Evolutionary conservation across 2,888 invertebrate species (phyloP), one percentile per base, ranked within the genome.

Genomic region (Brachyopa scutellaris): DNA sequence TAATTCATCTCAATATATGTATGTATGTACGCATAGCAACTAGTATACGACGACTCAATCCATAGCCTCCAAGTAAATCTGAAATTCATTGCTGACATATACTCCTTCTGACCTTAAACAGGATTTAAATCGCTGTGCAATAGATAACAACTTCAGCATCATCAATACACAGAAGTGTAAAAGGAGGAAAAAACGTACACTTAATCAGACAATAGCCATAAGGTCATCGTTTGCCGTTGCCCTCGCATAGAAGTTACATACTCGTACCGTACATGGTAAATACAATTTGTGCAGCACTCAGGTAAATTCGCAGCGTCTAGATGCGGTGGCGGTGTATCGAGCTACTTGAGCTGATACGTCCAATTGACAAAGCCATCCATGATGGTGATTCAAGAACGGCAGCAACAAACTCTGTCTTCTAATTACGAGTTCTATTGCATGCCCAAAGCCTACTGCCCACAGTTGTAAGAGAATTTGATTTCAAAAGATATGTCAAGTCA

Each of bases 291-390:
- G n/a, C 45, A 19, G 23, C 62, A 15, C 26, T 15, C 53, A 45
- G 29, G 21, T 15, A 33, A 47, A 42, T 9, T 45, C 11, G 29
- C 13, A 36, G 36, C 33, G 57, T 17, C 17, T 8, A 36, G 33
- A 51, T 59, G 49, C 19, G 31, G 45, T n/a, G 73, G 47, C 55
- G 49, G 59, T 55, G 51, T 38, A 49, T 42, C 62, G 31, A 78
- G 57, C 53, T 55, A 45, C 55, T 57, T 13, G 51, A 21, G 69
- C 29, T 76, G 70, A 76, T 76, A 64, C 64, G 40, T 77, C 49
- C 74, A 80, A 76, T 72, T 77, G 77, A 82, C 77, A 77, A 82
- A 82, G 64, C 51, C 76, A 70, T 82, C 47, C 76, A 61, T 66
- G 45, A 69, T 73, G 62, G 21, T 51, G 23, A 55, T 70, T 47